Percentiles rank a stretch among this genome's conserved stretches.
Conservation (phyloP, 2,113 vertebrate genomes). For the Psilopogon haemacephalus region DNA sequence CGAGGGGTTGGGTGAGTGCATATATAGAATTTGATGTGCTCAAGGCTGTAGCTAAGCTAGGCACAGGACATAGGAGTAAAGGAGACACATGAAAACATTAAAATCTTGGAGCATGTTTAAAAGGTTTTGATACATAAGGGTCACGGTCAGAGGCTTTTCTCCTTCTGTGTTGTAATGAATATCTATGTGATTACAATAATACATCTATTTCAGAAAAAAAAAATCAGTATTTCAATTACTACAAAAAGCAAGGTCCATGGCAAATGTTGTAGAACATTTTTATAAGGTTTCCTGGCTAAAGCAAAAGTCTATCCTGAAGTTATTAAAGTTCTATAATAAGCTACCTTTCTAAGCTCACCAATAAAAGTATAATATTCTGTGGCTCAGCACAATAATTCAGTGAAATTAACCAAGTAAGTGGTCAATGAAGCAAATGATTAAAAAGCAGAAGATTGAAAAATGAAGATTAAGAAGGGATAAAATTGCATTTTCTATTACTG, state of each 20-base stretch:
- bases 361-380: constrained; percentile 58
- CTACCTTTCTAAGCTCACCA: constrained; percentile 11
- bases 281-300: constrained; percentile 28
- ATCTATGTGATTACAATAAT: not conserved
- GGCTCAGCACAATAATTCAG: constrained; percentile 59
- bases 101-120: not conserved
- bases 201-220: not conserved
- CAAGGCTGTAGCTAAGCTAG: not conserved
- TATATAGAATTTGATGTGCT: not conserved
- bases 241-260: not conserved
- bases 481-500: constrained; percentile 46
- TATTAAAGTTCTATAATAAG: constrained; percentile 63
- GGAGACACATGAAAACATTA: not conserved
- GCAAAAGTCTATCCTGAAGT: constrained; percentile 59
- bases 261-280: constrained; percentile 59
- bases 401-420: constrained; percentile 73
- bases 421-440: constrained; percentile 76
- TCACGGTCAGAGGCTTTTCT: not conserved
- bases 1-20: not conserved
- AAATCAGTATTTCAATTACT: not conserved
- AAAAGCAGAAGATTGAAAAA: constrained; percentile 67
- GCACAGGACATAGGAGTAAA: not conserved
- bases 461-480: constrained; percentile 57
- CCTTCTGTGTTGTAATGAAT: not conserved
- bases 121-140: not conserved